Evolutionary conservation across 2,113 vertebrate species (phyloP), one percentile per base, ranked within the genome.

Genomic region (Rhombomys opimus): DNA sequence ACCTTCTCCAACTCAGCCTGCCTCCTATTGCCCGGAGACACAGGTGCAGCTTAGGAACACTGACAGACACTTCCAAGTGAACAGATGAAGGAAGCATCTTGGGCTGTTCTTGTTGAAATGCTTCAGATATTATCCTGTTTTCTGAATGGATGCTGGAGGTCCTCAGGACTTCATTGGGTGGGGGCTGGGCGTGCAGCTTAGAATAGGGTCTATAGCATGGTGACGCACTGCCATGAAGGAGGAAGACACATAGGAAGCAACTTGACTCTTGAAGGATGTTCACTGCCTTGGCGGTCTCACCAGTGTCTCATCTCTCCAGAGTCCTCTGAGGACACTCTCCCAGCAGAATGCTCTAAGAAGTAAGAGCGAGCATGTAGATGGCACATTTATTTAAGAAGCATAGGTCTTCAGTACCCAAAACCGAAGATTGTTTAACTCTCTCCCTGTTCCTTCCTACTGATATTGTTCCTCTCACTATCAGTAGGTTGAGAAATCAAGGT

Each of bases 391-490:
- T 38, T 13, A 38, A 10, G 15, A 54, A 57, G 78, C 10, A 12
- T 2, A 22, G 13, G 13, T 13, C 54, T 1, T 38, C 87, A 12
- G 18, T 3, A n/a, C 15, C 1, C 20, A 12, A 25, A 11, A 25
- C 5, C 7, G 67, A n/a, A 67, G 38, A 61, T 35, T 67, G 32
- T 54, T 59, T 9, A 14, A 61, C 32, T 68, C 46, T 73, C 23
- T 15, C 41, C 5, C 38, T 4, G 22, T 11, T n/a, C 82, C 61
- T 32, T 32, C 70, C 35, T 0, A 20, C 15, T 77, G 50, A 75
- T 17, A 13, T 0, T 5, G 9, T 30, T 4, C 70, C 54, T 2
- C 27, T 17, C 57, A 2, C 11, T 25, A 0, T 17, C n/a, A 12
- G 2, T 4, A 84, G 78, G 77, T 35, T 7, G 63, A 92, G 50